These are phyloP conservation scores for Drosophila mayaguana DNA, from an alignment of 2,888 invertebrate species.

Conservation along the genomic window DNA sequence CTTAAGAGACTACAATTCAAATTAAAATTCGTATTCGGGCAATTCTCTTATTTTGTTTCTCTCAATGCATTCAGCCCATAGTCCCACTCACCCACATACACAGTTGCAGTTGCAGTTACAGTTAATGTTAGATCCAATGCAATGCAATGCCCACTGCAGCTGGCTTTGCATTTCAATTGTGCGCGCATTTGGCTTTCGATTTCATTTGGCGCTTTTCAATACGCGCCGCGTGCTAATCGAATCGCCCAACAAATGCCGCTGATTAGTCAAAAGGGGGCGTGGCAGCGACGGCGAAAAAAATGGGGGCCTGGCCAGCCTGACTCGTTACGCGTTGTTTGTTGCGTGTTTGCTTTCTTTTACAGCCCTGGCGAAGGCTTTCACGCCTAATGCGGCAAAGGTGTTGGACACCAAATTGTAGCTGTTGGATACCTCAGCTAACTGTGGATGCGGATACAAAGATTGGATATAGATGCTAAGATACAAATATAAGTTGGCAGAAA, in stretches of 20 bases:
- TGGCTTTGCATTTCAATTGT: constrained; percentile 77
- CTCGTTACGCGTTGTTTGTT: constrained; percentile 46
- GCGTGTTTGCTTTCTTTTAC: constrained; percentile 48
- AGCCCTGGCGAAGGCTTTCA: constrained; percentile 48
- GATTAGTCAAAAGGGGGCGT: constrained; percentile 41
- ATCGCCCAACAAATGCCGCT: constrained; percentile 55
- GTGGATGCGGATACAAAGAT: not conserved
- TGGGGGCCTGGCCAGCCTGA: constrained; percentile 16
- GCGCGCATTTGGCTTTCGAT: constrained; percentile 56
- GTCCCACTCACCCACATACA: constrained; percentile 5
- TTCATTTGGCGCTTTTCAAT: constrained; percentile 44
- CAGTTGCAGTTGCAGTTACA: constrained; percentile 1
- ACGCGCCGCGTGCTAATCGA: constrained; percentile 50
- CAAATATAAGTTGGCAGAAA: not conserved
- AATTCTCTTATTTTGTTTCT: not conserved
- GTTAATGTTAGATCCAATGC: not conserved
- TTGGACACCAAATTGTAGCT: not conserved
- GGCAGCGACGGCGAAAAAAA: not conserved
- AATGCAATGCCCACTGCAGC: constrained; percentile 26
- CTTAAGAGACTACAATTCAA: too few relatives aligned
- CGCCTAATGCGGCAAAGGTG: constrained; percentile 46
- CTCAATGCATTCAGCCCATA: not conserved
- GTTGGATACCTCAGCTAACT: too few relatives aligned
- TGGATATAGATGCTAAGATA: not conserved
- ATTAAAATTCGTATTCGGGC: not conserved